These are phyloP conservation scores for Dasyprocta punctata DNA, from an alignment of 2,113 vertebrate species.

Conservation along the genomic window DNA sequence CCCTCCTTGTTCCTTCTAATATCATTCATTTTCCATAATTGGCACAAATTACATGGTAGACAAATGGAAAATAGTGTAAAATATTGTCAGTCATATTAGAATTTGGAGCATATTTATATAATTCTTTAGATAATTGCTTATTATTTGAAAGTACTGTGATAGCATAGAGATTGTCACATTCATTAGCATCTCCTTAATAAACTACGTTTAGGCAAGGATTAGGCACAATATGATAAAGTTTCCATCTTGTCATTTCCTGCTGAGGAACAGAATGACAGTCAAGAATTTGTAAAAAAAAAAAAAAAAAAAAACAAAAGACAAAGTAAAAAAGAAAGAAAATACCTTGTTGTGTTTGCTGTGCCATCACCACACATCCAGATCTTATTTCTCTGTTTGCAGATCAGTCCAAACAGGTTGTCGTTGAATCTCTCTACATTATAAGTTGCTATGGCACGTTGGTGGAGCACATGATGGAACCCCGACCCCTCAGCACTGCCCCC, in stretches of 20 bases:
- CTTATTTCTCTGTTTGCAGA: constrained; percentile 85
- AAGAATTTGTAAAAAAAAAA: background rate
- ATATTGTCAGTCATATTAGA: background rate
- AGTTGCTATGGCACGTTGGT: constrained; percentile 98
- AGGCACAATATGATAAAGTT: background rate
- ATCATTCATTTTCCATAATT: constrained; percentile 20
- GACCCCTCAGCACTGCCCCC: constrained; percentile 93
- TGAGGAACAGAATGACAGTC: background rate
- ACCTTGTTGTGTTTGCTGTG: background rate
- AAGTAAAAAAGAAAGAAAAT: background rate
- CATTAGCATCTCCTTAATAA: constrained; percentile 7
- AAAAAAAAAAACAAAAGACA: background rate
- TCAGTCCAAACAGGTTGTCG: constrained; percentile 95
- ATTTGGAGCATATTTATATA: background rate
- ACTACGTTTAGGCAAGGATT: background rate
- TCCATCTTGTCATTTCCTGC: background rate
- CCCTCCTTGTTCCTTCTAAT: background rate
- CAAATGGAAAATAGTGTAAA: background rate
- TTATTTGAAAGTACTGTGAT: background rate
- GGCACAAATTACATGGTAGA: background rate
- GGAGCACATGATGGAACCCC: constrained; percentile 96
- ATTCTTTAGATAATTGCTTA: constrained; percentile 31
- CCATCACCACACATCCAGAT: background rate
- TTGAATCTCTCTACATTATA: constrained; percentile 96
- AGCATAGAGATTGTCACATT: background rate